phyloP scores from a whole-genome alignment of 2,797 vertebrate genomes.

The Rallus crepitans region DNA sequence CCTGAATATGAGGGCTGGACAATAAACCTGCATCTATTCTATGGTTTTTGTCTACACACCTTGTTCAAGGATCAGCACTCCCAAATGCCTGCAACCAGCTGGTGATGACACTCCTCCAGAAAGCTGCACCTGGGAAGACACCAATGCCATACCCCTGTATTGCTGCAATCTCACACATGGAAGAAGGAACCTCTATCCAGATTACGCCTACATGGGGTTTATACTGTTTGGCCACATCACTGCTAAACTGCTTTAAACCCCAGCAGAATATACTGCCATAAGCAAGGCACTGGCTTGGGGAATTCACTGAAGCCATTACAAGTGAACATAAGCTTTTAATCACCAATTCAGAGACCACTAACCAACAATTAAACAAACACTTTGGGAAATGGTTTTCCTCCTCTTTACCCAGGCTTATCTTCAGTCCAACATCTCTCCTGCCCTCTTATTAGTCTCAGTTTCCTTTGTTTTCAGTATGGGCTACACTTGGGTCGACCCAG shows the following conservation, averaged over 20 bases:
- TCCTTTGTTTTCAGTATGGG: not conserved
- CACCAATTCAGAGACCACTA: not conserved
- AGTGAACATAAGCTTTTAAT: not conserved
- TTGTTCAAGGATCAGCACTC: not conserved
- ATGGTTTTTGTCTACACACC: not conserved
- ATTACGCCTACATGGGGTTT: not conserved
- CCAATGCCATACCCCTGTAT: too few relatives aligned
- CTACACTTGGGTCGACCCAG: not conserved
- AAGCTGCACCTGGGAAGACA: not conserved
- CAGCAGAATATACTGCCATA: not conserved
- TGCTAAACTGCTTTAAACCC: not conserved
- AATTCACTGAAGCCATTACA: not conserved
- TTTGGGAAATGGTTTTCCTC: not conserved
- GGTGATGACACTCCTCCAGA: not conserved
- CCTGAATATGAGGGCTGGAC: not conserved
- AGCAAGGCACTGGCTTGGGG: not conserved
- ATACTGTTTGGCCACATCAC: not conserved
- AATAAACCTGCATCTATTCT: not conserved
- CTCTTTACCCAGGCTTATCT: not conserved
- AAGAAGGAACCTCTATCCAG: not conserved
- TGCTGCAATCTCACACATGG: too few relatives aligned
- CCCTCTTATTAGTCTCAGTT: not conserved
- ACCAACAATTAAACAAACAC: not conserved
- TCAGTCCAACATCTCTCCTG: not conserved
- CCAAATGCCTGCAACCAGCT: not conserved